phyloP scores from a whole-genome alignment of 2,888 invertebrate species.

The Noctuana brunneofusca region DNA sequence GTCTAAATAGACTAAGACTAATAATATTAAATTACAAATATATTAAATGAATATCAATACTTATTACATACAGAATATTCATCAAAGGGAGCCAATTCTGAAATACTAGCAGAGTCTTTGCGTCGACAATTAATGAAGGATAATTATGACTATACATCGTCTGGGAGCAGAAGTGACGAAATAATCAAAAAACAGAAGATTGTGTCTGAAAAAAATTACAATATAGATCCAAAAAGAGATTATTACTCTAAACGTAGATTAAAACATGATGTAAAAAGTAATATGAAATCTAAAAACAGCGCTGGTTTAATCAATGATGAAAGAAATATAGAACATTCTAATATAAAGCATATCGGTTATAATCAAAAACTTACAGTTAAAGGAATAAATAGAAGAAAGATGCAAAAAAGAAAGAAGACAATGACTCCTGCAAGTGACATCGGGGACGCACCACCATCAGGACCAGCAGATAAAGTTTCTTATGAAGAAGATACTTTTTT shows the following conservation, averaged over 20 bases:
- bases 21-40: not conserved
- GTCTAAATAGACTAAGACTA: too few species aligned
- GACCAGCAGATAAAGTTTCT: not conserved
- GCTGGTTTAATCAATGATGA: not conserved
- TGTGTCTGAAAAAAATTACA: not conserved
- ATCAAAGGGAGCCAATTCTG: slow-evolving; percentile 19
- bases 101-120: slow-evolving; percentile 37
- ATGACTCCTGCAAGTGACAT: not conserved
- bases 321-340: not conserved
- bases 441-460: not conserved
- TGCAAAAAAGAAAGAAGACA: not conserved
- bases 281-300: not conserved
- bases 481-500: not conserved
- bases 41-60: not conserved
- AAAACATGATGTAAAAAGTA: not conserved
- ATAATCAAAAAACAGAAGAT: not conserved
- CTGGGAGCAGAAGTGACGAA: slow-evolving; percentile 27
- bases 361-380: not conserved
- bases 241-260: too few species aligned
- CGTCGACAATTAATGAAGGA: slow-evolving; percentile 54
- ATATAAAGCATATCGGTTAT: not conserved
- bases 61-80: not conserved
- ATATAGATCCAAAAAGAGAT: not conserved
- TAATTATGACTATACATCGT: slow-evolving; percentile 57
- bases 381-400: not conserved